Evolutionary conservation across 92 coral and sea anemone genomes (phyloP).

Genomic region (Plumapathes pennacea): DNA sequence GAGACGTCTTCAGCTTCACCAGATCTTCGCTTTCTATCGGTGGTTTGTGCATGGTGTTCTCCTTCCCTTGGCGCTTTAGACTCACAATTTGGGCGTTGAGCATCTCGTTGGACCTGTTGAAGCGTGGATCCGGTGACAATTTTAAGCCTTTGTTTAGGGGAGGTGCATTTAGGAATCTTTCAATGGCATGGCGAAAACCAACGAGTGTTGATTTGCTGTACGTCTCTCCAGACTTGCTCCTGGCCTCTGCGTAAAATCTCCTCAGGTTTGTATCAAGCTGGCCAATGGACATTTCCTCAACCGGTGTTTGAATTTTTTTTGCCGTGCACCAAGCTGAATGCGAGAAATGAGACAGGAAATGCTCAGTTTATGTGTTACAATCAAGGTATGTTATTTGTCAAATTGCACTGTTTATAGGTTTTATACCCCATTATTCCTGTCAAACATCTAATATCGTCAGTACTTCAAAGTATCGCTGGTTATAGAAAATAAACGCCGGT

Average conservation of each 20-base stretch:
- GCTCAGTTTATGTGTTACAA: no score
- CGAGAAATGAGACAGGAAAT: neutral
- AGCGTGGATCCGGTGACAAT: slow-evolving; percentile 28
- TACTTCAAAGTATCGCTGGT: no score
- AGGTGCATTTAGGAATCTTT: slow-evolving; percentile 36
- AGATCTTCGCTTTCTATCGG: slow-evolving; percentile 45
- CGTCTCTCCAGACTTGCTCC: slow-evolving; percentile 14
- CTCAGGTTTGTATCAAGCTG: slow-evolving; percentile 22
- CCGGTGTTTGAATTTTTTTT: slow-evolving; percentile 12
- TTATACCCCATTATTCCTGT: no score
- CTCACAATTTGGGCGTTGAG: slow-evolving; percentile 30
- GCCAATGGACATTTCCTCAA: slow-evolving; percentile 18
- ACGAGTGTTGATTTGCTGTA: slow-evolving; percentile 46
- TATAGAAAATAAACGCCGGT: neutral
- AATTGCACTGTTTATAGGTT: no score
- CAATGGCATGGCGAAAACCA: slow-evolving; percentile 17
- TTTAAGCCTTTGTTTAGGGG: slow-evolving; percentile 7
- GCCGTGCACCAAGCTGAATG: slow-evolving; percentile 4
- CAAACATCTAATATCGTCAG: no score
- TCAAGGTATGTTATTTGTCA: no score
- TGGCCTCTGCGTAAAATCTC: slow-evolving; percentile 32
- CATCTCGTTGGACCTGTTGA: slow-evolving; percentile 40
- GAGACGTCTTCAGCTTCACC: slow-evolving; percentile 25
- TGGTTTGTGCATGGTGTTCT: slow-evolving; percentile 52
- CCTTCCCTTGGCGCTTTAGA: slow-evolving; percentile 48